Base-by-base conservation (phyloP, 2,888 invertebrate species). In the Amblyjoppa fuscipennis region DNA sequence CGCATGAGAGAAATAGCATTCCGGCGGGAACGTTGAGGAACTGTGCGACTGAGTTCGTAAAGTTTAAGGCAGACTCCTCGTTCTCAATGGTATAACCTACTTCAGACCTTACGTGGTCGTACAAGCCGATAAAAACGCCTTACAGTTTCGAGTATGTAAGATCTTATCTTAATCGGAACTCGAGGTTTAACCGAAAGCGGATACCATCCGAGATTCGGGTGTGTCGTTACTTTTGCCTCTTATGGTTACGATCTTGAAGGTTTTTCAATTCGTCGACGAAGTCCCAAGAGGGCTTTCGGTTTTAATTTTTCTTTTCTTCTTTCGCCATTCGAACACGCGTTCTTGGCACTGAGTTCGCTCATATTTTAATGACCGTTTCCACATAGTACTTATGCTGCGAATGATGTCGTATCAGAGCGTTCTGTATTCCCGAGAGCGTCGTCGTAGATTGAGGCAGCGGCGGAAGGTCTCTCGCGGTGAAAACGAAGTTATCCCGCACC, bases 1-100 rank as follows among this genome's bases (percentile, higher is more conserved):
- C 20, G 20, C 20, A 20, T 20, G 71, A 45, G 45, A 75, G 76
- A 78, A 81, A 84, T 73, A 41, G 81, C 81, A 87, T 79, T 79
- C 69, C 79, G 86, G 75, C 77, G 68, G 73, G 66, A 80, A 76
- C 59, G 71, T 66, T 83, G 64, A 78, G 84, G 81, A 87, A 88
- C 83, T 83, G 89, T 87, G 88, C 87, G 87, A 92, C 91, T 89
- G 91, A 92, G 91, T 90, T 91, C 89, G 89, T 88, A 84, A 91
- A 91, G 89, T 90, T 91, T 89, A 87, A 84, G 87, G 71, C 51
- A 84, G 82, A 61, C 6, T 45, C n/a, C 16, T 83, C 83, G 76
- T 85, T 85, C 88, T 90, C 91, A 92, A 92, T 92, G 91, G 90
- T 91, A 92, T 92, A 90, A 90, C 90, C 88, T 88, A 85, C 89